phyloP scores from a whole-genome alignment of 2,797 vertebrate genomes.

The Danio albolineatus region DNA sequence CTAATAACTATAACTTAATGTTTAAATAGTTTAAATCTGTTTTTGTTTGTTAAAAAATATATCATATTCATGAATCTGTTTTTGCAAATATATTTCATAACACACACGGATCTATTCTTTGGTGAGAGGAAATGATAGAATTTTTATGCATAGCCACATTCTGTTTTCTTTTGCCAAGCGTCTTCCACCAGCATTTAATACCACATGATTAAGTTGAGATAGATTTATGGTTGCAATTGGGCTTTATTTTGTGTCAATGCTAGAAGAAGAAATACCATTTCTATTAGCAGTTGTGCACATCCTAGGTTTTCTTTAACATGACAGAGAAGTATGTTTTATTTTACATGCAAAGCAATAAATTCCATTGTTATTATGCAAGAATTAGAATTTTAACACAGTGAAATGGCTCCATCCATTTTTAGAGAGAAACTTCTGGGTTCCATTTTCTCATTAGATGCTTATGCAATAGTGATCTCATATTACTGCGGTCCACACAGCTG shows the following conservation, averaged over 20 bases:
- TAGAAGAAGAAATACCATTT: background rate
- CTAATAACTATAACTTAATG: too few relatives aligned
- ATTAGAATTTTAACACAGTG: slow-evolving; percentile 8
- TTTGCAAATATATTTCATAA: too few relatives aligned
- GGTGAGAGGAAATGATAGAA: background rate
- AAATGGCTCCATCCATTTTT: slow-evolving; percentile 8
- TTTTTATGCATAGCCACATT: background rate
- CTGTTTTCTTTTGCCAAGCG: background rate
- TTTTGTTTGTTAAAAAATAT: background rate
- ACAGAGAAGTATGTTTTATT: background rate
- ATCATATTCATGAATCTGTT: background rate
- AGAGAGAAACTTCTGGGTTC: slow-evolving; percentile 11
- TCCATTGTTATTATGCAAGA: slow-evolving; percentile 4
- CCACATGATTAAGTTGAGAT: background rate
- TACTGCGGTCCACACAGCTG: slow-evolving; percentile 37
- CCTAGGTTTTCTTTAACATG: background rate
- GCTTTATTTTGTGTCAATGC: background rate
- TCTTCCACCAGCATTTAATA: slow-evolving; percentile 12
- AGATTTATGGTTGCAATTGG: background rate
- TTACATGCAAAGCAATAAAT: slow-evolving; percentile 25
- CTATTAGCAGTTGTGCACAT: background rate
- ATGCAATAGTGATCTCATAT: slow-evolving; percentile 49
- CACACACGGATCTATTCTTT: background rate
- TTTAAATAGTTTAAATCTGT: too few relatives aligned
- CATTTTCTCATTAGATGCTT: slow-evolving; percentile 30